phyloP scores from a whole-genome alignment of 1,140 invertebrate genomes.

The Danaus melanippus region DNA sequence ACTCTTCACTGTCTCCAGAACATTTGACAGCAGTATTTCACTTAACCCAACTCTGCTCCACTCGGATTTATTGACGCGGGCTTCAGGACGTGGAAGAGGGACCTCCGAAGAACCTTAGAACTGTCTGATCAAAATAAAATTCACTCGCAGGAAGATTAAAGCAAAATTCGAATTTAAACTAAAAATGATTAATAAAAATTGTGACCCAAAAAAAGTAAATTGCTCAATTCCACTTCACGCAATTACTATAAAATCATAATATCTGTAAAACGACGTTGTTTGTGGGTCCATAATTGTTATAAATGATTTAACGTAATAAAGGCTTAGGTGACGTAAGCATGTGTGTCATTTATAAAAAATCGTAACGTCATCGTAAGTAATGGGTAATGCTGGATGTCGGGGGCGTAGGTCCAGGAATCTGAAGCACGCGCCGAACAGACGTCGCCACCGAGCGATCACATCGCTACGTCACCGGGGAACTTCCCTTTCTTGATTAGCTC shows the following conservation, averaged over 20 bases:
- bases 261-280: constrained; percentile 49
- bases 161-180: too few species aligned
- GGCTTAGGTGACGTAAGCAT: constrained; percentile 51
- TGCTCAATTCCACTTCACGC: constrained; percentile 31
- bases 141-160: too few species aligned
- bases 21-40: constrained; percentile 46
- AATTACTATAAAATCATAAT: constrained; percentile 39
- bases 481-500: constrained; percentile 27
- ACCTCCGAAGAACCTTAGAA: too few species aligned
- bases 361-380: constrained; percentile 65
- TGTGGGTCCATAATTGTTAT: constrained; percentile 51
- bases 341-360: constrained; percentile 47
- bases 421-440: constrained; percentile 59
- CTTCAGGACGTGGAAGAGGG: too few species aligned
- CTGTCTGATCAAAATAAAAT: too few species aligned
- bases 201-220: constrained; percentile 22
- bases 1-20: constrained; percentile 49
- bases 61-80: too few species aligned
- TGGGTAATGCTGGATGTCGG: constrained; percentile 54
- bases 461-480: constrained; percentile 57
- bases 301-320: constrained; percentile 63
- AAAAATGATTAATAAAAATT: neutral
- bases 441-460: constrained; percentile 51
- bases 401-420: constrained; percentile 40
- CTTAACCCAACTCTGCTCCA: constrained; percentile 10